Evolutionary conservation across 2,888 invertebrate species (phyloP), one percentile per base, ranked within the genome.

Genomic region (Morpho helenor): DNA sequence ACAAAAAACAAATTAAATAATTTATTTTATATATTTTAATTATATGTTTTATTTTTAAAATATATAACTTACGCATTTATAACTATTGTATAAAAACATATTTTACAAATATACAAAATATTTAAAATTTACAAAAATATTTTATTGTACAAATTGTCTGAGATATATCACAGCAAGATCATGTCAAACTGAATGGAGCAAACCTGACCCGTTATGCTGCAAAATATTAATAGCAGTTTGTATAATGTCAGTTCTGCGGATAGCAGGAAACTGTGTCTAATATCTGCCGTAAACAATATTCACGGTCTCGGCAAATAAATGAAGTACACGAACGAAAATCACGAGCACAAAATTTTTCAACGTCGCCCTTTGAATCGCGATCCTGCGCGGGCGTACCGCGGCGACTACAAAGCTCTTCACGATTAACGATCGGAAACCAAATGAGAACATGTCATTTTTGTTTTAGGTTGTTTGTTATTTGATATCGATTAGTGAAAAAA

Each of bases 271-370:
- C 67, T 57, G 67, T 59, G 67, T 65, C 66, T 74, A 74, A 75
- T 71, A 75, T 70, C 69, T 62, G 66, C 74, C 68, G 76, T 76
- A 81, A 84, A 83, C 80, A 83, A 82, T 84, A 84, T 82, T 81
- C 76, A 72, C 75, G 72, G 77, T 75, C 72, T 75, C 74, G 65
- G 78, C 74, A 79, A 83, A 84, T 82, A 85, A 87, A 87, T 82
- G 81, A 82, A 80, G 77, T 75, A 81, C 87, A 86, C 85, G 87
- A 87, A 79, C 78, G 74, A 81, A 87, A 85, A 87, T 86, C 88
- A 87, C 88, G 88, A 85, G 80, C 73, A 76, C 72, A 76, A 81
- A 80, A 87, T 87, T 88, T 88, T 87, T 87, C 87, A 87, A 86
- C 80, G 85, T 88, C 84, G 73, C 70, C 68, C 73, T 72, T 68